Evolutionary conservation across 2,888 invertebrate genomes (phyloP).

Genomic region (Cremastinae sp.): DNA sequence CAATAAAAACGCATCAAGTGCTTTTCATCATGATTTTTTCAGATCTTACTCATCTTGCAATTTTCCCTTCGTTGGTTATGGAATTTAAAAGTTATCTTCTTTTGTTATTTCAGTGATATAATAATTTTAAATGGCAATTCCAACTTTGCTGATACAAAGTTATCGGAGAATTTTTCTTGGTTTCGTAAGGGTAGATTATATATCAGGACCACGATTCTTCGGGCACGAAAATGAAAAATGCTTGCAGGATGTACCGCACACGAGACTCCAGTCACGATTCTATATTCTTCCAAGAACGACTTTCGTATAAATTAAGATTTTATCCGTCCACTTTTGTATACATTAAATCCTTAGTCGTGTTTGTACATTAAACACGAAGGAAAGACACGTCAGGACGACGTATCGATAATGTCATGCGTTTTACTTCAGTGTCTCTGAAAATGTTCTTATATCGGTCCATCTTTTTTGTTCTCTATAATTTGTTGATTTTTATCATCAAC

Average conservation of each 20-base stretch:
- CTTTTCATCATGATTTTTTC: no score
- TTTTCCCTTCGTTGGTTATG: no score
- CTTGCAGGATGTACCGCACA: slow-evolving; percentile 40
- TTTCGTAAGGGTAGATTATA: no score
- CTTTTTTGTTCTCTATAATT: no score
- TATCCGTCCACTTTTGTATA: slow-evolving; percentile 44
- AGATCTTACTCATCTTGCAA: no score
- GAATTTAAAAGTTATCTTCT: no score
- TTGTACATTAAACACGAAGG: slow-evolving; percentile 14
- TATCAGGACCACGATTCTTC: no score
- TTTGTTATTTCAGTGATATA: no score
- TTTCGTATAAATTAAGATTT: slow-evolving; percentile 59
- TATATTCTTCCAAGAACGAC: slow-evolving; percentile 29
- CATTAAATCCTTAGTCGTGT: background rate
- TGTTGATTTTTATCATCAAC: no score
- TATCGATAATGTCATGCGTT: slow-evolving; percentile 1
- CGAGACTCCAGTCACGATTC: slow-evolving; percentile 49
- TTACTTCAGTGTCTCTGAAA: slow-evolving; percentile 39
- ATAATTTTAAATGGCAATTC: no score
- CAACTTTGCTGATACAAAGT: background rate
- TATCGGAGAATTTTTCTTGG: no score
- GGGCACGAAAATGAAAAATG: slow-evolving; percentile 1
- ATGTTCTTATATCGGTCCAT: background rate
- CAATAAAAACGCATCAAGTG: no score
- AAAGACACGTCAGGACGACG: background rate